Evolutionary conservation across 2,113 vertebrate genomes (phyloP), one percentile per base, ranked within the genome.

Genomic region (Dendropsophus ebraccatus): DNA sequence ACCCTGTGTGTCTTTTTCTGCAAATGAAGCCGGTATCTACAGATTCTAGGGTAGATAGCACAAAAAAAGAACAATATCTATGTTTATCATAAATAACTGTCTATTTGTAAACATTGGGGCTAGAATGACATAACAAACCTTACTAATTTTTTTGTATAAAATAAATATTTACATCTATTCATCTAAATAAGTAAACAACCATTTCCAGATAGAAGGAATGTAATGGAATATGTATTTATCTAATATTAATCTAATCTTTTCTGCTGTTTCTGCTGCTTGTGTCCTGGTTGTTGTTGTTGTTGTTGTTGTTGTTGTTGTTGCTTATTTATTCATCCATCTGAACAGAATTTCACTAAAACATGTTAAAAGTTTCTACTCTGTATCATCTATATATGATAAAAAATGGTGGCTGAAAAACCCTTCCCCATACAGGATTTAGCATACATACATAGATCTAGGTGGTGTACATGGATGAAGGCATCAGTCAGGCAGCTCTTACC

Each of bases 401-500:
- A 0, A 17, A 37, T 0, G 41, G 23, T 72, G 17, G 12, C 23
- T 50, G 47, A 56, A 16, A n/a, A 77, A 77, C 0, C 21, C 8
- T 30, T 16, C 37, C 11, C 28, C 60, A 30, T 1, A 4, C n/a
- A n/a, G n/a, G n/a, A n/a, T n/a, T n/a, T n/a, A n/a, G n/a, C n/a
- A 41, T 8, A 41, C 41, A 41, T 41, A 41, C 8, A 49, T 49
- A 13, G 10, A 49, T 5, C 12, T 49, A 49, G 47, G 47, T 10
- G 47, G 47, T 10, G 67, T 5, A 69, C 16, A 37, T 70, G 67
- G 67, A 37, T 37, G 75, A 45, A 5, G 72, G 30, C 30, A 54
- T 8, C 17, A 54, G 32, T 5, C 7, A 56, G 0, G 28, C 47
- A 11, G 54, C 30, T 60, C 93, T 94, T 94, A 92, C 93, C 93